These are phyloP conservation scores for Malthinus seriepunctatus DNA, from an alignment of 2,888 invertebrate species.

Conservation along the genomic window DNA sequence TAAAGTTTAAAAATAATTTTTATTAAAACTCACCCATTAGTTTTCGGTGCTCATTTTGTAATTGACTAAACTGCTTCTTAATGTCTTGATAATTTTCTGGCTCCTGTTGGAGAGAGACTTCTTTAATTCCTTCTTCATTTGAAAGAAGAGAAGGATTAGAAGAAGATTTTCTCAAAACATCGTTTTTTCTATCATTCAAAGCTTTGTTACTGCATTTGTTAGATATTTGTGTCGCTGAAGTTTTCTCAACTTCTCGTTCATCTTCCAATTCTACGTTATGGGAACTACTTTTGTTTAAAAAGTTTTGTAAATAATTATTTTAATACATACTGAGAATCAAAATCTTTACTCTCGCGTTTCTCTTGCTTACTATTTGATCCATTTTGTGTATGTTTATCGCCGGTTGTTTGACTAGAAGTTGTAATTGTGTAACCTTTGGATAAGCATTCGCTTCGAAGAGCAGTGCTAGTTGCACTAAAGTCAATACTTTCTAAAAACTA, in stretches of 20 bases:
- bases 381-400: conserved; percentile 3
- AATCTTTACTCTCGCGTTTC: too few relatives aligned
- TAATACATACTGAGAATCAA: too few relatives aligned
- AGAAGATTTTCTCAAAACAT: not conserved
- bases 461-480: conserved; percentile 24
- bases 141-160: conserved; percentile 1
- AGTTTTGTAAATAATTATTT: not conserved
- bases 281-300: not conserved
- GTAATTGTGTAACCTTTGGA: conserved; percentile 17
- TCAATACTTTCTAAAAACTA: conserved; percentile 33
- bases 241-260: too few relatives aligned
- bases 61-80: conserved; percentile 43
- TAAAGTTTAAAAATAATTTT: too few relatives aligned
- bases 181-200: not conserved
- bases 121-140: not conserved
- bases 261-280: conserved; percentile 8
- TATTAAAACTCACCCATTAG: conserved; percentile 44
- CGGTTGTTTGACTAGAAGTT: conserved; percentile 14
- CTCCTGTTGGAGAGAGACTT: not conserved
- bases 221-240: not conserved
- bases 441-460: conserved; percentile 22
- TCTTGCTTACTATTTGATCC: not conserved
- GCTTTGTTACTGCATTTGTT: not conserved
- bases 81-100: too few relatives aligned
- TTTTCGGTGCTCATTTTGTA: conserved; percentile 54